Base-by-base conservation (phyloP, 1,140 invertebrate genomes). In the Ganaspis sp. region DNA sequence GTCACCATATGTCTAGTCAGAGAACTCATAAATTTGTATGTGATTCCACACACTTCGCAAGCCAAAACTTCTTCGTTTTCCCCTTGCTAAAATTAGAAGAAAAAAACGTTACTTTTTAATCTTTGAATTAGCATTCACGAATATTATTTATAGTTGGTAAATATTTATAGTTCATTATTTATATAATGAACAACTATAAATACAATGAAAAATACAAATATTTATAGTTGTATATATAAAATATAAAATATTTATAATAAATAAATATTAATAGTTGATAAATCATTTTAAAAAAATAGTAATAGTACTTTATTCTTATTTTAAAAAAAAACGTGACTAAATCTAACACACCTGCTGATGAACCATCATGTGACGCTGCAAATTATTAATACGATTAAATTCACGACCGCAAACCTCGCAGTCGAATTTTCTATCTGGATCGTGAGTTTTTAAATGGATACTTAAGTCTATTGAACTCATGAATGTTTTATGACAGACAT, bases 361-460 rank as follows among this genome's bases (percentile, higher is more conserved):
- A 72, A 91, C 90, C 87, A 91, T 87, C 90, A 91, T 91, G 76
- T 91, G 90, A 80, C 90, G 90, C 81, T 91, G 90, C 80, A 91
- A 85, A 88, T 91, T 91, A 81, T 91, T 91, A 82, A 91, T 85
- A 78, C 90, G 86, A 87, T 91, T 91, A 81, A 91, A 91, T 85
- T 91, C 90, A 75, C 90, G 86, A 81, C 90, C 90, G 85, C 90
- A 91, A 69, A 91, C 90, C 79, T 89, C 89, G 76, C 90, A 91
- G 84, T 91, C 89, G 81, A 90, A 91, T 82, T 91, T 91, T 82
- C 89, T 90, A 76, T 90, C 89, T 34, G 89, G 88, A 81, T 91
- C 90, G 71, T 91, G 90, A 87, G 90, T 87, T 78, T 90, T 91
- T 79, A 90, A 90, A 75, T 91, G 90, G 29, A 91, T 78, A 76